Base-by-base conservation (phyloP, 2,888 invertebrate genomes). In the Geophilus truncorum region DNA sequence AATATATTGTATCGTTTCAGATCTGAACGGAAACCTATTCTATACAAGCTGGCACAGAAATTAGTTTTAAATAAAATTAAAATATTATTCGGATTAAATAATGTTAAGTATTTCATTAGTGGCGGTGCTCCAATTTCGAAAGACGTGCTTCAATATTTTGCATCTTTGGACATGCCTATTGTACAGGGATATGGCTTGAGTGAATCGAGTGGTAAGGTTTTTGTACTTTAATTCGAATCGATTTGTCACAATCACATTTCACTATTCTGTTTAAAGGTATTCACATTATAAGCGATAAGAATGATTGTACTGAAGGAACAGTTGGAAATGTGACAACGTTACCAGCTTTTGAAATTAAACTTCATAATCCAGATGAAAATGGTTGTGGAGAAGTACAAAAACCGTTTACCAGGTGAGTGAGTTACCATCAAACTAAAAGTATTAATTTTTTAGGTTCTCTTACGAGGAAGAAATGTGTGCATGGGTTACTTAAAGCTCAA, bases 401-500 rank as follows among this genome's bases (percentile, higher is more conserved):
- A 6, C 9, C 4, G 9, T 32, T 32, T 32, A 6, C 32, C 9
- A n/a, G n/a, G 4, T 32, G 32, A 32, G 32, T 32, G 3, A 23
- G 5, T 23, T n/a, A 21, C 9, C n/a, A n/a, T 3, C 28, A 21
- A 76, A 76, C 25, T 23, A 23, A 23, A 23, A 25, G 28, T 70
- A 25, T n/a, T 76, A 25, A 32, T 79, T 81, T n/a, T 23, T 10
- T 57, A 80, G 80, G n/a, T 80, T 82, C 92, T 93, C 86, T 91
- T 96, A 90, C 90, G 90, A 75, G 97, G 97, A 15, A 91, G 97
- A 30, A 93, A 96, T 86, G 90, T 96, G 6, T 95, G 94, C 87
- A 96, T 97, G 95, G 97, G 97, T 0, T 97, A 97, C 85, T 89
- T 96, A 76, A 89, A 90, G 83, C 91, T 92, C 78, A 89, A 90